A percentile compares a stretch with the other conserved stretches of the same genome.
Conservation (phyloP, 2,797 vertebrate genomes). For the Lates japonicus region DNA sequence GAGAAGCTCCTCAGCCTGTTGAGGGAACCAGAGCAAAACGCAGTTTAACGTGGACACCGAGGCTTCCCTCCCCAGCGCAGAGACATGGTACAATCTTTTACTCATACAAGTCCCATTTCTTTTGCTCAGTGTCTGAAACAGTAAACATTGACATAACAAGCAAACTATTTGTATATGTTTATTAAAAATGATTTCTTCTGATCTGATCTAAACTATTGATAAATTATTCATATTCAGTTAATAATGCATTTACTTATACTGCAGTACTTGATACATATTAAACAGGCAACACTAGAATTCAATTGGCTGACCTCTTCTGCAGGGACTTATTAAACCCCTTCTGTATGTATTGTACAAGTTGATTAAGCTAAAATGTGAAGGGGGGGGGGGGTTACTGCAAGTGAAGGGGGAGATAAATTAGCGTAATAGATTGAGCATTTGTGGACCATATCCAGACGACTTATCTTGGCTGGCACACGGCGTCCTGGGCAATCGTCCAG, state of each 20-base stretch:
- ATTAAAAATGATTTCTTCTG: conserved; percentile 42
- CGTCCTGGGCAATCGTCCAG: conserved; percentile 62
- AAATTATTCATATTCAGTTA: conserved; percentile 41
- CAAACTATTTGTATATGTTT: conserved; percentile 43
- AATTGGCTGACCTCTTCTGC: conserved; percentile 30
- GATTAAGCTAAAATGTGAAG: conserved; percentile 36
- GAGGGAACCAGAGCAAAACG: conserved; percentile 62
- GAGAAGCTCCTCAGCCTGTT: conserved; percentile 92
- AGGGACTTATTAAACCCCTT: conserved; percentile 38
- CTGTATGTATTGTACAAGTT: conserved; percentile 43
- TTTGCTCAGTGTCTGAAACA: conserved; percentile 11
- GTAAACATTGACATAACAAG: conserved; percentile 27
- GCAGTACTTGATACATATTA: conserved; percentile 35
- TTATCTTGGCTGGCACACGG: conserved; percentile 53
- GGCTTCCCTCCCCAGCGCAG: background rate
- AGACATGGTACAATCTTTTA: conserved; percentile 15
- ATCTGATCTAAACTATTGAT: conserved; percentile 25
- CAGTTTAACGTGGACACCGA: background rate
- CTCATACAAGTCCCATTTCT: conserved; percentile 2
- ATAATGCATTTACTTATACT: conserved; percentile 43
- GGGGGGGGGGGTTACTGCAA: conserved; percentile 26
- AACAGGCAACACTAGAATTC: conserved; percentile 36
- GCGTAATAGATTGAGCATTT: conserved; percentile 51
- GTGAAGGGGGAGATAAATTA: conserved; percentile 50
- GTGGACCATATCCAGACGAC: conserved; percentile 58